These are phyloP conservation scores for Ephialtes manifestator DNA, from an alignment of 2,888 invertebrate genomes.

Conservation along the genomic window DNA sequence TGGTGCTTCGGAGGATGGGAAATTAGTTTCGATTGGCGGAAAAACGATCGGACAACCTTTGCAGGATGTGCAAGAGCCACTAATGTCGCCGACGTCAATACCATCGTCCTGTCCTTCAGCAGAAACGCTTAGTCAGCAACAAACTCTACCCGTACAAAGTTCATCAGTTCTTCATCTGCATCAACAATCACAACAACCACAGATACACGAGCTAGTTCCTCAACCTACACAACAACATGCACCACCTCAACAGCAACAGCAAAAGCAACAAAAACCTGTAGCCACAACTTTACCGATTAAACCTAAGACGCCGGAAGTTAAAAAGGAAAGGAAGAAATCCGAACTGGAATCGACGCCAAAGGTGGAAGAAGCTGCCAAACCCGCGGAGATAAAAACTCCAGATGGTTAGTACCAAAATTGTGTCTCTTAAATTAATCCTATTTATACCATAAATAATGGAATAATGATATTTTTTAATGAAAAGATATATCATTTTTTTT, in stretches of 20 bases:
- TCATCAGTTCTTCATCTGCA: conserved; percentile 8
- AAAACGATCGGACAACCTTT: conserved; percentile 18
- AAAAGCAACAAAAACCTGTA: conserved; percentile 53
- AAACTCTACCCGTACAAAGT: conserved; percentile 66
- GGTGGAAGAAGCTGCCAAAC: conserved; percentile 69
- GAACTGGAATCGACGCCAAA: conserved; percentile 73
- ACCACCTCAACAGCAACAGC: conserved; percentile 30
- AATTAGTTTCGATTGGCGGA: conserved; percentile 73
- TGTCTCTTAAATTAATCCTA: background rate
- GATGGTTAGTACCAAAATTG: conserved; percentile 62
- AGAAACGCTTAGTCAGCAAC: conserved; percentile 44
- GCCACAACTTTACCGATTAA: conserved; percentile 79
- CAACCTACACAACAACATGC: conserved; percentile 1
- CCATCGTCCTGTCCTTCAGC: background rate
- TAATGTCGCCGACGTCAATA: conserved; percentile 25
- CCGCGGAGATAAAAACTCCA: conserved; percentile 72
- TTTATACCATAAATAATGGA: too few species aligned
- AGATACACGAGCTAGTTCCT: conserved; percentile 25
- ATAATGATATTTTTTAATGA: too few species aligned
- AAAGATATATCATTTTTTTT: too few species aligned
- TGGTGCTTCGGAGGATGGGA: conserved; percentile 77
- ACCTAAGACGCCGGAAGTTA: conserved; percentile 78
- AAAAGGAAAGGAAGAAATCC: conserved; percentile 81
- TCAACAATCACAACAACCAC: conserved; percentile 25
- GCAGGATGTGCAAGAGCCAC: conserved; percentile 38